Evolutionary conservation across 2,113 vertebrate species (phyloP).

Genomic region (Bujurquina vittata): DNA sequence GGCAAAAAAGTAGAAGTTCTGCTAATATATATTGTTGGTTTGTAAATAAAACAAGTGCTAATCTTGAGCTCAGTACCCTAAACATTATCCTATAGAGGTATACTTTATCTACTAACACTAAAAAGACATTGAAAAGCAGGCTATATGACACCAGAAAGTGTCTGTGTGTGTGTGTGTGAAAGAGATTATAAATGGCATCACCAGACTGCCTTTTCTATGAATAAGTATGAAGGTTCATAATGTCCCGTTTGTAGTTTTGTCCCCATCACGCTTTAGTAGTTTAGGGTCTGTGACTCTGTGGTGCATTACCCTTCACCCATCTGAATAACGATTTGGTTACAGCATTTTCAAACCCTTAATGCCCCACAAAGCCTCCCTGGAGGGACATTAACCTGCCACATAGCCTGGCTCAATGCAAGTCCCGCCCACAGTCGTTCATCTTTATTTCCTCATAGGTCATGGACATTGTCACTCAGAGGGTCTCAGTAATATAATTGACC

Average conservation of each 20-base stretch:
- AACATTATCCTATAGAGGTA: neutral
- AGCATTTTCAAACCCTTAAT: slow-evolving; percentile 21
- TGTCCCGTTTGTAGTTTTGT: neutral
- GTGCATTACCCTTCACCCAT: neutral
- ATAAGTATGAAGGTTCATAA: neutral
- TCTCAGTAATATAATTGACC: slow-evolving; percentile 44
- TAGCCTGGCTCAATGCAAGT: neutral
- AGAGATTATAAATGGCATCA: neutral
- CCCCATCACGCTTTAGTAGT: neutral
- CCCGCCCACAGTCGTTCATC: slow-evolving; percentile 52
- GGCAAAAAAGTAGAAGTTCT: neutral
- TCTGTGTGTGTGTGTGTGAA: neutral
- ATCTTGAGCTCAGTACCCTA: neutral
- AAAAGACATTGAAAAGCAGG: neutral
- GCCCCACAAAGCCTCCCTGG: slow-evolving; percentile 29
- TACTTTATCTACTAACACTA: neutral
- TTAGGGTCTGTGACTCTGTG: neutral
- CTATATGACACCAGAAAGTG: neutral
- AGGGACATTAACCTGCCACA: slow-evolving; percentile 37
- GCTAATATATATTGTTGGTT: neutral
- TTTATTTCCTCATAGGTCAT: slow-evolving; percentile 53
- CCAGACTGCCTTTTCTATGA: neutral
- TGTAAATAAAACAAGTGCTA: neutral
- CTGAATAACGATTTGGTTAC: slow-evolving; percentile 22
- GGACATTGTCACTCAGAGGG: slow-evolving; percentile 51